Evolutionary conservation across 2,113 vertebrate species (phyloP), one percentile per base, ranked within the genome.

Genomic region (Scomber scombrus): DNA sequence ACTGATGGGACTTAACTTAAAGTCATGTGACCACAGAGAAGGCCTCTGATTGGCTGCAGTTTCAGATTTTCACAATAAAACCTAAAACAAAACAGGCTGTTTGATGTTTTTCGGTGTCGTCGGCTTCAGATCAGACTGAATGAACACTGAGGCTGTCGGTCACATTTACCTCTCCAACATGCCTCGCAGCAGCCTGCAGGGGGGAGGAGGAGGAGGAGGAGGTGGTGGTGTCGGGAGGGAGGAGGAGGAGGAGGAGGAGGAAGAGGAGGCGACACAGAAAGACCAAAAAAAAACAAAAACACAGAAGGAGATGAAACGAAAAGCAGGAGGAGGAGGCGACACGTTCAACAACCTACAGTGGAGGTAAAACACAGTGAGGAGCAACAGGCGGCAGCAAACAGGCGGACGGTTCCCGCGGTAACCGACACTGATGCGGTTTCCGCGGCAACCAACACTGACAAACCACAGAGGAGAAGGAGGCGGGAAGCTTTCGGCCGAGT

Each of bases 131-230:
- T 64, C 52, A 46, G 52, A 65, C 49, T 23, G 13, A 47, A 26
- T 50, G 31, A 45, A 19, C 13, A 56, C 50, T 45, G 51, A 56
- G 50, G 50, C 34, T 19, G 10, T 45, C 4, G 4, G n/a, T 56
- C 74, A 73, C 81, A 69, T 84, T 84, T 84, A 84, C 81, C 81
- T 84, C 70, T 78, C 69, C 81, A 84, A 73, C 69, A 78, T 50
- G 75, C 70, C 69, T 78, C 75, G 34, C 63, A 84, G 81, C 81
- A 84, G 70, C 70, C 81, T 84, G 81, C 40, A 46, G 69, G 65
- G 54, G 49, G 46, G 11, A 34, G 34, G 31, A 21, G 18, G 43
- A 50, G 49, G 45, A 29, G 18, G 6, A 4, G 18, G 26, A 2
- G 23, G 23, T 26, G 23, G 23, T 26, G 23, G 23, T 26, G 23